Evolutionary conservation across 2,113 vertebrate species (phyloP), one percentile per base, ranked within the genome.

Genomic region (Oceanodroma tethys): DNA sequence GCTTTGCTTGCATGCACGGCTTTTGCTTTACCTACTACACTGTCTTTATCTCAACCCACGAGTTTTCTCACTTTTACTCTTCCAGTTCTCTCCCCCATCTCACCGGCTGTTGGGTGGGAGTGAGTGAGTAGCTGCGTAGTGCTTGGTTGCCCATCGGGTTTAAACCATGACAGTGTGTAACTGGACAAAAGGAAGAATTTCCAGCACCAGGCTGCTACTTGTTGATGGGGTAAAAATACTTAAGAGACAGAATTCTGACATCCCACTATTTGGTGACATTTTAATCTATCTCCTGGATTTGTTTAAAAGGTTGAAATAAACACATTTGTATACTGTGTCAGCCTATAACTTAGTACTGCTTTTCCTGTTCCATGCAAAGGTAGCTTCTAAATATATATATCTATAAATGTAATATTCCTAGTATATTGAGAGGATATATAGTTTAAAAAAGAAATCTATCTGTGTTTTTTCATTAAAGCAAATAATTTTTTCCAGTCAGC

Each of bases 391-490:
- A 67, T 17, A 92, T 20, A 25, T 15, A 13, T 25, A 21, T 15
- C 0, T 32, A 82, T 12, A 75, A 22, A 63, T 50, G 32, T 47
- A 43, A 80, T 65, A 30, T 56, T 76, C 5, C 17, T 74, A 86
- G 78, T 52, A 94, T 58, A 79, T 52, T 93, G 53, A 93, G 53
- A 85, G 75, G 40, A 80, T 73, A 85, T 52, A 75, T 47, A 86
- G 21, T 43, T 96, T 93, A 86, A 96, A 84, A 95, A 90, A 96
- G 6, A 86, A 93, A 72, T 38, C 58, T 86, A 47, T 81, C 50
- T 94, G 59, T 96, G 38, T 23, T 81, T 96, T 96, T 96, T 94
- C 91, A 95, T 95, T 89, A 94, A 97, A 95, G 92, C 53, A 90
- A 96, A 66, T 76, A 4, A 11, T 86, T 94, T 95, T 97, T 97